phyloP scores from a whole-genome alignment of 2,113 vertebrate genomes.

The Clarias magur region DNA sequence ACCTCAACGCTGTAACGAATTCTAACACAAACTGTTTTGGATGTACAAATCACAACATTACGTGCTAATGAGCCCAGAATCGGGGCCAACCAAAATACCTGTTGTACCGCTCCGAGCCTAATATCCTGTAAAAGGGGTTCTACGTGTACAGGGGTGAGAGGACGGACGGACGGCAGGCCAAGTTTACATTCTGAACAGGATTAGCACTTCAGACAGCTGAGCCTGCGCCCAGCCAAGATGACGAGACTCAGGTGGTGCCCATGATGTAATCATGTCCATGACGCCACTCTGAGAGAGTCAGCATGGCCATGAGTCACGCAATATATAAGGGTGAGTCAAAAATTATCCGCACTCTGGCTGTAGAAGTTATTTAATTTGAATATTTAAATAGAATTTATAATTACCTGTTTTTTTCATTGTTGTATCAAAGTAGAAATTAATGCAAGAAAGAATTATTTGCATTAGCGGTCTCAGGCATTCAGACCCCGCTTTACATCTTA shows the following conservation, averaged over 20 bases:
- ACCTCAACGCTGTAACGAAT: neutral
- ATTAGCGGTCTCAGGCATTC: neutral
- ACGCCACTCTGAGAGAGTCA: conserved; percentile 15
- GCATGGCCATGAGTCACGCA: neutral
- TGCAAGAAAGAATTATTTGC: neutral
- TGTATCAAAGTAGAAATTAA: neutral
- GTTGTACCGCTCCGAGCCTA: neutral
- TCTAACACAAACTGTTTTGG: neutral
- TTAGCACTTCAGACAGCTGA: conserved; percentile 33
- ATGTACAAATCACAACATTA: conserved; percentile 25
- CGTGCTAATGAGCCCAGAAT: conserved; percentile 6
- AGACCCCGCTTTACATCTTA: neutral
- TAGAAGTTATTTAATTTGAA: no score
- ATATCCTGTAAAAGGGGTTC: neutral
- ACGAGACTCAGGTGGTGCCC: conserved; percentile 3
- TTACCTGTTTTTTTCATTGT: no score
- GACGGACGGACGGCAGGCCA: neutral
- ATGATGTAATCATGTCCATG: neutral
- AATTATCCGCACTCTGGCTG: no score
- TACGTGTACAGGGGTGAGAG: neutral
- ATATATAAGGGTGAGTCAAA: no score
- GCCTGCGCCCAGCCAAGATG: neutral
- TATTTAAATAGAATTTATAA: no score
- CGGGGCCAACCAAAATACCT: neutral
- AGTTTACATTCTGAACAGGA: conserved; percentile 19